Evolutionary conservation across 92 coral and sea anemone genomes (phyloP).

Genomic region (Virgularia gustaviana): DNA sequence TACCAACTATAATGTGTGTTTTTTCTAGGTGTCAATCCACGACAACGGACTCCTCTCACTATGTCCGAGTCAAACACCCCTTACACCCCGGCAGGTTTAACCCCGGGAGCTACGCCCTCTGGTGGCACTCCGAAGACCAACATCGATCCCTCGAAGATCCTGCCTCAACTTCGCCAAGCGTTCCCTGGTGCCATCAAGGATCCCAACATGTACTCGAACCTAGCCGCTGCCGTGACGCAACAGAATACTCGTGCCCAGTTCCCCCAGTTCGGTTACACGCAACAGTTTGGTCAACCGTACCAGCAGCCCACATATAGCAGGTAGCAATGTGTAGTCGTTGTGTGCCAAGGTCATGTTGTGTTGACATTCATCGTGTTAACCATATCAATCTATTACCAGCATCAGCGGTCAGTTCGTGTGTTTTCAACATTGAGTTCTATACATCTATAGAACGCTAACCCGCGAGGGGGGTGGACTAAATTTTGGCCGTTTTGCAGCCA

Average conservation of each 20-base stretch:
- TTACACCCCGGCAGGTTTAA: conserved; percentile 94
- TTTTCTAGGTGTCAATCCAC: conserved; percentile 74
- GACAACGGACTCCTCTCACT: conserved; percentile 63
- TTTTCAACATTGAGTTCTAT: too few species aligned
- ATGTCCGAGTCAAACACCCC: conserved; percentile 95
- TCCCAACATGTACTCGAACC: conserved; percentile 70
- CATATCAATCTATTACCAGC: too few species aligned
- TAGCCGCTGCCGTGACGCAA: conserved; percentile 63
- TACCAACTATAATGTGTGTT: neutral
- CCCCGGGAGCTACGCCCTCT: conserved; percentile 41
- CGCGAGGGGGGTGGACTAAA: too few species aligned
- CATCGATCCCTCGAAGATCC: conserved; percentile 82
- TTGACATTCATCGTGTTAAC: too few species aligned
- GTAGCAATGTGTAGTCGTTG: conserved; percentile 29
- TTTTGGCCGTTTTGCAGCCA: too few species aligned
- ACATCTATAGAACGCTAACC: too few species aligned
- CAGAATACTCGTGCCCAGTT: conserved; percentile 58
- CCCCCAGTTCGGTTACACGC: conserved; percentile 94
- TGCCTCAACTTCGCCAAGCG: conserved; percentile 81
- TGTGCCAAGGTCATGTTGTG: neutral
- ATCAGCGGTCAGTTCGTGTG: too few species aligned
- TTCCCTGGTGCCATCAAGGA: conserved; percentile 75
- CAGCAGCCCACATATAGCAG: conserved; percentile 55
- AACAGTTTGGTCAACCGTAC: conserved; percentile 56
- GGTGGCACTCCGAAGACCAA: conserved; percentile 47